Evolutionary conservation across 2,888 invertebrate genomes (phyloP), one percentile per base, ranked within the genome.

Genomic region (Agonopterix arenella): DNA sequence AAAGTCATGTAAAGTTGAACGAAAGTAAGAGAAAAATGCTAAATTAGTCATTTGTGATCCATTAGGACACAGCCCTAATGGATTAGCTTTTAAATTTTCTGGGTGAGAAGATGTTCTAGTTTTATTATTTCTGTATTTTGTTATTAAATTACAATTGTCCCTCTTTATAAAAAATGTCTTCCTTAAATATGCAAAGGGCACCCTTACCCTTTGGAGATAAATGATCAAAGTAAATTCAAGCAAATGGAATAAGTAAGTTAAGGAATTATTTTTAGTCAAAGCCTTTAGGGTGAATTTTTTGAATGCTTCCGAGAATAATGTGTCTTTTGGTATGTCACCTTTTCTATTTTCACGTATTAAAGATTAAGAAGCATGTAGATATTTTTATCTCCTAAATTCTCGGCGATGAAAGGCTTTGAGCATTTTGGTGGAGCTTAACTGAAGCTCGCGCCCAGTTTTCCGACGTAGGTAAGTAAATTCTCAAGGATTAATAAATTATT

Each of bases 201-300:
- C 40, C 46, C 37, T 49, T 42, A 48, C 53, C 53, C 52, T 49
- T 55, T 53, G 47, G 46, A 60, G 53, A 56, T 54, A 53, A 58
- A 58, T 53, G 56, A 57, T 60, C 55, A 57, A 58, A 60, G 58
- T 56, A 55, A 56, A 57, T 54, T 57, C 50, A 52, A 52, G 53
- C 44, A 49, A 55, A 57, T 47, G 48, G 51, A 55, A 57, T 53
- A 57, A 57, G 54, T 52, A 52, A 50, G 43, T 46, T 46, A 46
- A 36, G 28, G 18, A 49, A 45, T 16, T 49, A 8, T 10, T 45
- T 38, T 49, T 16, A 8, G 40, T n/a, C 40, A 40, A 40, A 40
- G 40, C 40, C 28, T 28, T 28, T 40, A 40, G n/a, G 11, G 11
- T 40, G 40, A 10, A 40, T 40, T 11, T 40, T 40, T 10, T 1